phyloP scores from a whole-genome alignment of 2,797 vertebrate genomes.

The Acomys russatus region DNA sequence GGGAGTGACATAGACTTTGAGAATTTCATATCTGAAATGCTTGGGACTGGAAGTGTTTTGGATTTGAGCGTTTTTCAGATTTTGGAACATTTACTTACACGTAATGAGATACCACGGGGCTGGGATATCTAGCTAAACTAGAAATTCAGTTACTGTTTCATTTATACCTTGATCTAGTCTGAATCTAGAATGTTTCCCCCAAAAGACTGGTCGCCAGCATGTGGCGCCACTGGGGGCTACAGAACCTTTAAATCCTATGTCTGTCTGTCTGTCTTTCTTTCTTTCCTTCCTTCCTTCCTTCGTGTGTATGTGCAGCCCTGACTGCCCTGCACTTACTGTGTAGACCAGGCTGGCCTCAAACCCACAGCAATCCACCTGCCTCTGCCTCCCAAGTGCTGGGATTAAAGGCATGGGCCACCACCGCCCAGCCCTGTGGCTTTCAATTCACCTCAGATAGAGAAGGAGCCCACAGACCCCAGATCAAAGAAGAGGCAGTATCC shows the following conservation, averaged over 20 bases:
- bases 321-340: too few relatives aligned
- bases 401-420: too few relatives aligned
- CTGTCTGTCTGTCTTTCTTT: not conserved
- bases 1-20: not conserved
- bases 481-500: too few relatives aligned
- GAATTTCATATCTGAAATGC: not conserved
- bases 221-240: not conserved
- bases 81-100: not conserved
- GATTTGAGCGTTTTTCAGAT: not conserved
- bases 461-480: not conserved
- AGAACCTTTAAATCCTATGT: not conserved
- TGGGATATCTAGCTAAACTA: not conserved
- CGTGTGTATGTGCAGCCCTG: too few relatives aligned
- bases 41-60: not conserved
- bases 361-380: too few relatives aligned
- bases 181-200: too few relatives aligned
- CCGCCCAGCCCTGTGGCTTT: not conserved
- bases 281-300: too few relatives aligned
- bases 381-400: too few relatives aligned
- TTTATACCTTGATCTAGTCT: not conserved
- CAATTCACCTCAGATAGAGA: not conserved
- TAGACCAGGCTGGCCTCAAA: too few relatives aligned
- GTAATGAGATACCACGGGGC: not conserved
- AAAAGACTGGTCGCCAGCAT: too few relatives aligned
- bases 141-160: not conserved